phyloP scores from a whole-genome alignment of 2,888 invertebrate genomes.

The Pandemis cinnamomeana region DNA sequence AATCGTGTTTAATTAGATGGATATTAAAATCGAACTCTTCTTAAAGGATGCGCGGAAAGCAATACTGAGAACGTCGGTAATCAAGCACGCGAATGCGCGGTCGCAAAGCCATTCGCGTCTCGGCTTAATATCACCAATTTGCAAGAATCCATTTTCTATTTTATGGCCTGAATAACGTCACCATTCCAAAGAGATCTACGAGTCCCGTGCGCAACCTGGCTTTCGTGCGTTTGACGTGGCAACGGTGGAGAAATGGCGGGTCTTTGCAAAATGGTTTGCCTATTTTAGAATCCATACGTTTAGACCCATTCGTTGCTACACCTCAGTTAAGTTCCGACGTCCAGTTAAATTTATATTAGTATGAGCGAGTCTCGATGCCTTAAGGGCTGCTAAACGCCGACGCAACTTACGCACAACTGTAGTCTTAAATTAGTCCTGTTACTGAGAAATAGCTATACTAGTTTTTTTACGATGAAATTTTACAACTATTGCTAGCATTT shows the following conservation, averaged over 20 bases:
- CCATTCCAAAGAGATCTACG: conserved; percentile 63
- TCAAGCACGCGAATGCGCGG: conserved; percentile 70
- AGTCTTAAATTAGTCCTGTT: conserved; percentile 58
- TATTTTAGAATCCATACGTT: conserved; percentile 53
- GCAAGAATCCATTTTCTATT: conserved; percentile 76
- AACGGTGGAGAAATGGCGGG: conserved; percentile 50
- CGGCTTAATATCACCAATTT: conserved; percentile 72
- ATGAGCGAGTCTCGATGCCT: conserved; percentile 53
- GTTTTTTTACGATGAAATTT: not conserved
- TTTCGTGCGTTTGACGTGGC: conserved; percentile 47
- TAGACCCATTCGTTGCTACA: conserved; percentile 64
- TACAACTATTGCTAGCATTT: not conserved
- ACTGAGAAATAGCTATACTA: conserved; percentile 39
- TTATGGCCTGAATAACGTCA: conserved; percentile 70
- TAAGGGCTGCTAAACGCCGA: conserved; percentile 59
- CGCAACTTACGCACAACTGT: conserved; percentile 57
- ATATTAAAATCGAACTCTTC: not conserved
- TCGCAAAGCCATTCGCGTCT: conserved; percentile 72
- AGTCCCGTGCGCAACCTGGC: conserved; percentile 49
- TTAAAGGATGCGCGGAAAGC: conserved; percentile 46
- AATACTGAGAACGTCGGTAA: conserved; percentile 54
- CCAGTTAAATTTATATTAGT: conserved; percentile 65
- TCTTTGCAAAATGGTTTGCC: conserved; percentile 56
- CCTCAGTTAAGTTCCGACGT: conserved; percentile 62
- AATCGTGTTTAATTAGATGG: not conserved